Evolutionary conservation across 2,797 vertebrate genomes (phyloP).

Genomic region (Holocentrus rufus): DNA sequence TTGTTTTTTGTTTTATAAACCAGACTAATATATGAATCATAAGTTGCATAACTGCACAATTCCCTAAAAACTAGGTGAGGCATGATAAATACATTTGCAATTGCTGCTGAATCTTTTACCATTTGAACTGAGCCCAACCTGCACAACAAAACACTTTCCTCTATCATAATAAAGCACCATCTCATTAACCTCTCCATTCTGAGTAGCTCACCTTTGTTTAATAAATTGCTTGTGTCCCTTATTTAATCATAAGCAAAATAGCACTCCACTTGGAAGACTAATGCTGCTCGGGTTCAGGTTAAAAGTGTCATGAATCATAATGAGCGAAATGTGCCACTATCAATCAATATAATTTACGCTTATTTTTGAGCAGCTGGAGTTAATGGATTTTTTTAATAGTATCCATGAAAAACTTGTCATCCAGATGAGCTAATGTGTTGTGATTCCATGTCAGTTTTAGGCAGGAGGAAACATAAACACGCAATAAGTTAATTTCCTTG

Average conservation of each 20-base stretch:
- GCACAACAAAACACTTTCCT: constrained; percentile 15
- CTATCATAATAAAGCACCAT: constrained; percentile 32
- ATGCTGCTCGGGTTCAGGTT: constrained; percentile 49
- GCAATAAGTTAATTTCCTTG: constrained; percentile 15
- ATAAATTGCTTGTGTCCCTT: constrained; percentile 58
- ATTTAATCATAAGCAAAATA: constrained; percentile 58
- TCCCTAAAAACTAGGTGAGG: too few relatives aligned
- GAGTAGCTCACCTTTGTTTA: constrained; percentile 57
- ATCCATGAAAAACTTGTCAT: too few relatives aligned
- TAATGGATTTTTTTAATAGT: too few relatives aligned
- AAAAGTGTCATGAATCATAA: constrained; percentile 63
- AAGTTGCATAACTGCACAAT: constrained; percentile 22
- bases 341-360: constrained; percentile 50
- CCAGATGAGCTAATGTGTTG: constrained; percentile 32
- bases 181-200: constrained; percentile 60
- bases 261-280: constrained; percentile 36
- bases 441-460: neutral
- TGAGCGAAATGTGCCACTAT: constrained; percentile 50
- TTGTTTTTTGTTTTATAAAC: constrained; percentile 7
- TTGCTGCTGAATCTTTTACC: neutral
- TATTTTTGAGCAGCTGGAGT: constrained; percentile 38
- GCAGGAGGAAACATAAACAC: constrained; percentile 1
- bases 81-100: neutral
- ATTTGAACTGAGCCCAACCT: neutral
- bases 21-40: constrained; percentile 32